Percentiles rank a stretch among this genome's conserved stretches.
Conservation (phyloP, 2,888 invertebrate species). For the Brachynemurus nebulosus region DNA sequence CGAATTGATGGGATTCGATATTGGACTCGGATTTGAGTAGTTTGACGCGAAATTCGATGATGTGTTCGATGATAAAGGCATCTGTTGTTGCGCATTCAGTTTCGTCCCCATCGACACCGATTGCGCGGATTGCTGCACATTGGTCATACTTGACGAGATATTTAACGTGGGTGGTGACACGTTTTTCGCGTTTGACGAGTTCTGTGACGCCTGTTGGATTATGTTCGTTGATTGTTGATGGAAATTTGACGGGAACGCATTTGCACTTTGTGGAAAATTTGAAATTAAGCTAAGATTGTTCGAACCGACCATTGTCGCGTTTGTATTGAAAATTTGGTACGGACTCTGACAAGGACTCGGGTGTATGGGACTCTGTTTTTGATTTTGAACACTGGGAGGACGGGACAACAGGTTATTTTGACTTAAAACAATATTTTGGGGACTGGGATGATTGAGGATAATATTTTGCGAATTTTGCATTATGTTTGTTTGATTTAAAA, state of each 20-base stretch:
- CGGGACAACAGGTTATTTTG: slow-evolving; percentile 9
- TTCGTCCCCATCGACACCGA: neutral
- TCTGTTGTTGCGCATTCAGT: slow-evolving; percentile 1
- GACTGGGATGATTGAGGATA: slow-evolving; percentile 8
- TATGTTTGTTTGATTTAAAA: slow-evolving; percentile 10
- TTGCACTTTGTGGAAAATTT: slow-evolving; percentile 4
- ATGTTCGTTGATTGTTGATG: slow-evolving; percentile 4
- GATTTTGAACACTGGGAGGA: slow-evolving; percentile 1
- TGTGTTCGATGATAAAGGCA: slow-evolving; percentile 16
- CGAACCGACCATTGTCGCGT: slow-evolving; percentile 32
- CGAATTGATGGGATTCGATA: slow-evolving; percentile 17
- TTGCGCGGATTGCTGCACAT: slow-evolving; percentile 1
- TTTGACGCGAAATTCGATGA: slow-evolving; percentile 29
- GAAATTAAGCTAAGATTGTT: slow-evolving; percentile 30
- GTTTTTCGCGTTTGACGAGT: slow-evolving; percentile 3
- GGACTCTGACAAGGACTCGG: slow-evolving; percentile 10
- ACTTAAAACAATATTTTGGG: slow-evolving; percentile 9
- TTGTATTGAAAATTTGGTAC: slow-evolving; percentile 31
- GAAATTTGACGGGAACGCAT: slow-evolving; percentile 5
- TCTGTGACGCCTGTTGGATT: neutral
- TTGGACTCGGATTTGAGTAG: slow-evolving; percentile 25
- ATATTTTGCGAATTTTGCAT: slow-evolving; percentile 11
- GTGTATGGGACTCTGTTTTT: slow-evolving; percentile 8
- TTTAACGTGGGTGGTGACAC: slow-evolving; percentile 3
- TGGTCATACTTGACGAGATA: slow-evolving; percentile 4